Evolutionary conservation across 2,797 vertebrate genomes (phyloP).

Genomic region (Acropternis orthonyx): DNA sequence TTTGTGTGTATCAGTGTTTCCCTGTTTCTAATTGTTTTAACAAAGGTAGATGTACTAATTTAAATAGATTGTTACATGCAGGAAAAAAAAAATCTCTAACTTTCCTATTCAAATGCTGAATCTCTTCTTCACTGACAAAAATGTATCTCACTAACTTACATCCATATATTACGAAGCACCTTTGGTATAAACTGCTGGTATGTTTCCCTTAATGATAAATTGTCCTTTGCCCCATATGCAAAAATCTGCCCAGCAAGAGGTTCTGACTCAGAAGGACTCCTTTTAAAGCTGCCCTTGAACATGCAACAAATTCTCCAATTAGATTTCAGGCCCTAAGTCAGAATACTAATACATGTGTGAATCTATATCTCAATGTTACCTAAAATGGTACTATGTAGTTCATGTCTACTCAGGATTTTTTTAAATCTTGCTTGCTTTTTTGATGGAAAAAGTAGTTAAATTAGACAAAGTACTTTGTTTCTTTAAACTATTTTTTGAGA

Average conservation of each 20-base stretch:
- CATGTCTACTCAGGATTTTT: background rate
- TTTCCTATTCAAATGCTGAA: background rate
- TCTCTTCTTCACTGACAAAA: background rate
- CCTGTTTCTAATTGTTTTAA: background rate
- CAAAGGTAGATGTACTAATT: background rate
- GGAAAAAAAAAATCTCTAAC: background rate
- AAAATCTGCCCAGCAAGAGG: background rate
- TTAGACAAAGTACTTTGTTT: background rate
- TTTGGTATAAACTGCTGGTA: background rate
- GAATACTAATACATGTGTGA: background rate
- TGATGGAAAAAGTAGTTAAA: background rate
- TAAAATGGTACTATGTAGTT: background rate
- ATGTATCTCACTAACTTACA: background rate
- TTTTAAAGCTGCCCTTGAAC: background rate
- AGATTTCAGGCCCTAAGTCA: background rate
- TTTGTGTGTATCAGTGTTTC: background rate
- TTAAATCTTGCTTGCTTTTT: background rate
- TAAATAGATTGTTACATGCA: background rate
- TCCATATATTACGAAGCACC: background rate
- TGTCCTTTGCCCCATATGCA: background rate
- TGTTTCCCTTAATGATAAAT: background rate
- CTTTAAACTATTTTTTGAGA: background rate
- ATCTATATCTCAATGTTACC: background rate
- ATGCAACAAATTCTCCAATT: background rate
- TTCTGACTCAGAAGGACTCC: background rate